Conservation (phyloP, 2,888 invertebrate species). For the Panopea generosa region DNA sequence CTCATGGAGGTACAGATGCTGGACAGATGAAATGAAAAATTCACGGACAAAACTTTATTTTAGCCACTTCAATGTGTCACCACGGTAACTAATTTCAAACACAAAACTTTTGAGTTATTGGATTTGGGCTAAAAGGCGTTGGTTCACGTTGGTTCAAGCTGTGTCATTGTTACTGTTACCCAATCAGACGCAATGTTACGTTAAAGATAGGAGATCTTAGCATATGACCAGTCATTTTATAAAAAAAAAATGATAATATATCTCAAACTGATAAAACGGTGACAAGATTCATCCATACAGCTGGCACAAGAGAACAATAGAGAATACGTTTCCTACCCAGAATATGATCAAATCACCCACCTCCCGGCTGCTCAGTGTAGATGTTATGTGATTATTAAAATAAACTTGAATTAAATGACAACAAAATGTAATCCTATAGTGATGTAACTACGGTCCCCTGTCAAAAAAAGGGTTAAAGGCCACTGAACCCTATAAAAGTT, state of each 20-base stretch:
- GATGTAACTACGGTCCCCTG: conserved; percentile 30
- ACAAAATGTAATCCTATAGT: conserved; percentile 22
- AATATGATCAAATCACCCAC: conserved; percentile 25
- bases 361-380: conserved; percentile 14
- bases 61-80: conserved; percentile 50
- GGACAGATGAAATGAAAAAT: conserved; percentile 51
- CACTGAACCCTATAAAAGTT: conserved; percentile 7
- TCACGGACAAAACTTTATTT: conserved; percentile 32
- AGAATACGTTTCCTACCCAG: conserved; percentile 27
- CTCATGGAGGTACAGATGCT: conserved; percentile 46
- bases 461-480: conserved; percentile 7
- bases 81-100: conserved; percentile 31
- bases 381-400: conserved; percentile 9
- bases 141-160: conserved; percentile 26
- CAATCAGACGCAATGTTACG: conserved; percentile 39
- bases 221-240: conserved; percentile 22
- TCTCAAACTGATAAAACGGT: conserved; percentile 18
- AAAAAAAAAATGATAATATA: conserved; percentile 32
- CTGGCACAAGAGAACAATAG: conserved; percentile 24
- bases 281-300: conserved; percentile 29
- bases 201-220: neutral
- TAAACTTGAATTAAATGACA: conserved; percentile 41
- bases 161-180: conserved; percentile 41
- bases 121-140: conserved; percentile 27
- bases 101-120: conserved; percentile 35